Conservation (phyloP, 2,888 invertebrate species). For the Tortricodes alternella region DNA sequence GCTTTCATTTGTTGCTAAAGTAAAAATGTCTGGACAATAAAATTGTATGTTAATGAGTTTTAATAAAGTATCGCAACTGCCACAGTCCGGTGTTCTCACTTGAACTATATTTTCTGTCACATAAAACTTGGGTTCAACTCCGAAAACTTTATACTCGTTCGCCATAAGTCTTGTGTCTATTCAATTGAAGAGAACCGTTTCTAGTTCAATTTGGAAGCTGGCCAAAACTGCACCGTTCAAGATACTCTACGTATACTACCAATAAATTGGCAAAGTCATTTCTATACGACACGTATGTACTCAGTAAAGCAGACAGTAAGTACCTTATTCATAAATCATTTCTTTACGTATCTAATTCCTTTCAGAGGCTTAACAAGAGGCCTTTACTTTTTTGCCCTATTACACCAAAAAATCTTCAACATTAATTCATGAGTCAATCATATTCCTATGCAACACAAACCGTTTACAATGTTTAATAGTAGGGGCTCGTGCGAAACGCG, state of each 20-base stretch:
- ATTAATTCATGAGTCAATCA: slow-evolving; percentile 7
- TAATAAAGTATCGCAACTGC: background rate
- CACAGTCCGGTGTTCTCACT: background rate
- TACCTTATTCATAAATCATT: background rate
- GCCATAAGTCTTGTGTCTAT: slow-evolving; percentile 36
- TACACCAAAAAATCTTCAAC: background rate
- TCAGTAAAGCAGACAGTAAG: background rate
- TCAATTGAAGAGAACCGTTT: slow-evolving; percentile 45
- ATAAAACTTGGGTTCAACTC: background rate
- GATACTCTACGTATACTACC: slow-evolving; percentile 49
- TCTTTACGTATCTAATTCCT: slow-evolving; percentile 14
- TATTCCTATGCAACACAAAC: slow-evolving; percentile 1
- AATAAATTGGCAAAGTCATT: slow-evolving; percentile 37
- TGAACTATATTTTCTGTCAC: background rate
- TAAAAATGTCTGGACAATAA: no score
- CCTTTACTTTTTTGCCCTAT: no score
- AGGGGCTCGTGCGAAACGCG: slow-evolving; percentile 15
- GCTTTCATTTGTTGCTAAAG: no score
- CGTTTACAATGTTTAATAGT: slow-evolving; percentile 15
- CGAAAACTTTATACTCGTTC: background rate
- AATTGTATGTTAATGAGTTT: no score
- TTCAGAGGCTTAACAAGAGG: slow-evolving; percentile 1
- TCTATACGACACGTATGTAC: slow-evolving; percentile 18
- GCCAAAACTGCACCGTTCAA: slow-evolving; percentile 55
- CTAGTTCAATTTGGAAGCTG: slow-evolving; percentile 56